A percentile compares a stretch with the other conserved stretches of the same genome.
Evolutionary conservation across 1,140 invertebrate genomes (phyloP).

Genomic region (Drosophila virilis): DNA sequence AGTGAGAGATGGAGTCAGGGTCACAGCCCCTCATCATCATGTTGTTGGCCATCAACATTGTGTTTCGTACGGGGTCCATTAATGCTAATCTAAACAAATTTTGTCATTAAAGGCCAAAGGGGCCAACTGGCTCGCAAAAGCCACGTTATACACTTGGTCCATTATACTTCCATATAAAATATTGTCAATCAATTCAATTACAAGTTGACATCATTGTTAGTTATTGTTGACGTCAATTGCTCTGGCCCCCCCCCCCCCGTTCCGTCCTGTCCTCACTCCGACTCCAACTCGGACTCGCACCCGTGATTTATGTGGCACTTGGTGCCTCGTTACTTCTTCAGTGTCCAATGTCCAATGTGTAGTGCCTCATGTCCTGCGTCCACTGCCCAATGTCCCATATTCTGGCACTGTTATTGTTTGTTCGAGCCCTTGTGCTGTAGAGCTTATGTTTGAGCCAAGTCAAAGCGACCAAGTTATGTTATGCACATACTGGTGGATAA

Average conservation of each 20-base stretch:
- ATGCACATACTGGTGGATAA: neutral
- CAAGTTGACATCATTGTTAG: conserved; percentile 83
- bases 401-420: conserved; percentile 4
- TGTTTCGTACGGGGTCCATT: conserved; percentile 43
- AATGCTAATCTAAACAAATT: conserved; percentile 84
- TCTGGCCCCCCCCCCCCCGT: conserved; percentile 10
- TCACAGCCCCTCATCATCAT: conserved; percentile 18
- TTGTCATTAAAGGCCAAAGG: conserved; percentile 66
- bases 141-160: conserved; percentile 14
- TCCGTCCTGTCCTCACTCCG: conserved; percentile 19
- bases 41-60: conserved; percentile 22
- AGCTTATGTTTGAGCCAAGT: conserved; percentile 7
- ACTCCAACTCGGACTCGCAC: conserved; percentile 9
- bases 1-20: conserved; percentile 2
- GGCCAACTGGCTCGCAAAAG: conserved; percentile 31
- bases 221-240: conserved; percentile 82
- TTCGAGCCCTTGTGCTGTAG: conserved; percentile 10
- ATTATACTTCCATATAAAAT: conserved; percentile 71
- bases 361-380: conserved; percentile 1
- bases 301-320: conserved; percentile 47
- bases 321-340: conserved; percentile 32
- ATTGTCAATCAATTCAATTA: conserved; percentile 84
- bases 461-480: neutral
- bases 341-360: conserved; percentile 10
- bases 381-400: neutral